Evolutionary conservation across 2,888 invertebrate genomes (phyloP).

Genomic region (Resseliella maxima): DNA sequence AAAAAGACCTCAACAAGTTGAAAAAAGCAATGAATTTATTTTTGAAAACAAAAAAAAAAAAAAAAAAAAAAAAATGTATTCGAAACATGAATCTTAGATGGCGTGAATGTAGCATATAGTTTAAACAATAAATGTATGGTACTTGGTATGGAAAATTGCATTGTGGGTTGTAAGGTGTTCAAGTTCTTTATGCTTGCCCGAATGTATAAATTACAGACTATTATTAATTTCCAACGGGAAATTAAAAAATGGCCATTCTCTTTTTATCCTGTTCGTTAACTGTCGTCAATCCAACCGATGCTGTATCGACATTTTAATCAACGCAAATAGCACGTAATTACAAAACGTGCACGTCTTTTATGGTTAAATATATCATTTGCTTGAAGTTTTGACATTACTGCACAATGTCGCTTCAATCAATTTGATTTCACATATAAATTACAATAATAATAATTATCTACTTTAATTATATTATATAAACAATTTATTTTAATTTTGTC

Average conservation of each 20-base stretch:
- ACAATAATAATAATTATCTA: too few relatives aligned
- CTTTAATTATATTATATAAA: too few relatives aligned
- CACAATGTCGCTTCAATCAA: too few relatives aligned
- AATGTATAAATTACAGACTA: constrained; percentile 7
- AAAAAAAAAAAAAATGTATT: background rate
- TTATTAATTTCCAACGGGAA: constrained; percentile 48
- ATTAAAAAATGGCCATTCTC: constrained; percentile 28
- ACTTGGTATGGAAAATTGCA: background rate
- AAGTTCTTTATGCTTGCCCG: background rate
- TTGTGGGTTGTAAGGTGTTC: background rate
- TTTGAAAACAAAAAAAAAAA: background rate
- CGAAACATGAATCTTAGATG: too few relatives aligned
- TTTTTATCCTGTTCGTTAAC: background rate
- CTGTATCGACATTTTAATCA: constrained; percentile 28
- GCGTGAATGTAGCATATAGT: background rate
- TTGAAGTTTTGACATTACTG: background rate
- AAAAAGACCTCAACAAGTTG: too few relatives aligned
- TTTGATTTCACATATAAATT: background rate
- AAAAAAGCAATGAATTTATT: background rate
- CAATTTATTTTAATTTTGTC: too few relatives aligned
- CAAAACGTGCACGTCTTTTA: background rate
- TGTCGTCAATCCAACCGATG: background rate
- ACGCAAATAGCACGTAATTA: background rate
- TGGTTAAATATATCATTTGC: background rate
- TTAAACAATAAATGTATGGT: background rate